Evolutionary conservation across 2,888 invertebrate genomes (phyloP).

Genomic region (Pseudococcus longispinus): DNA sequence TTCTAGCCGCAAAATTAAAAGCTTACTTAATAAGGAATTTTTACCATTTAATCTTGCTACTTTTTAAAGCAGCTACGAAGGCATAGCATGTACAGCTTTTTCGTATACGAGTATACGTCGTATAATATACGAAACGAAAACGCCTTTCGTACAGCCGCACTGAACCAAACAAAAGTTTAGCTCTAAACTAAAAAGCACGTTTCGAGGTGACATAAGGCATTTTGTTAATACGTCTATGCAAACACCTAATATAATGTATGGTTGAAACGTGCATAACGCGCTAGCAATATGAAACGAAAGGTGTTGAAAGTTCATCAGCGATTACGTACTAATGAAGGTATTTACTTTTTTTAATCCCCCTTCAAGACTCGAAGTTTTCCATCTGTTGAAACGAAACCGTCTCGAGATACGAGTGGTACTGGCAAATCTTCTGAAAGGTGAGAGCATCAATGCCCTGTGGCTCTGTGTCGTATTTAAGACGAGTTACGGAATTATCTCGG

Average conservation of each 20-base stretch:
- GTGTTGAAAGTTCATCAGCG: conserved; percentile 38
- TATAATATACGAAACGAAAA: too few species aligned
- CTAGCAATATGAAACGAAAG: neutral
- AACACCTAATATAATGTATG: conserved; percentile 37
- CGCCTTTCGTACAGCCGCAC: neutral
- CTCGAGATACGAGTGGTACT: neutral
- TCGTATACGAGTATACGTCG: neutral
- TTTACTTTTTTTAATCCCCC: neutral
- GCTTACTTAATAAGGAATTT: conserved; percentile 33
- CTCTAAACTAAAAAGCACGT: conserved; percentile 1
- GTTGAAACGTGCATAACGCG: conserved; percentile 14
- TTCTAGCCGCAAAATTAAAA: conserved; percentile 22
- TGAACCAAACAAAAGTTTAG: conserved; percentile 26
- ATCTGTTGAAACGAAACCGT: neutral
- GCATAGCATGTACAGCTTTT: neutral
- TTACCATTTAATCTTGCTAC: neutral
- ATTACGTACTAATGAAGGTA: conserved; percentile 42
- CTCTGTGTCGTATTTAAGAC: neutral
- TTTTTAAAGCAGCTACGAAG: neutral
- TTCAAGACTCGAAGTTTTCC: neutral
- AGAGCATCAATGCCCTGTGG: neutral
- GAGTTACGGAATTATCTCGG: neutral
- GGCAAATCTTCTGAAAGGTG: neutral
- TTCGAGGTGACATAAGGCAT: conserved; percentile 34
- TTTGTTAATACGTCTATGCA: conserved; percentile 43